Base-by-base conservation (phyloP, 1,140 invertebrate genomes). In the Lucilia cuprina region DNA sequence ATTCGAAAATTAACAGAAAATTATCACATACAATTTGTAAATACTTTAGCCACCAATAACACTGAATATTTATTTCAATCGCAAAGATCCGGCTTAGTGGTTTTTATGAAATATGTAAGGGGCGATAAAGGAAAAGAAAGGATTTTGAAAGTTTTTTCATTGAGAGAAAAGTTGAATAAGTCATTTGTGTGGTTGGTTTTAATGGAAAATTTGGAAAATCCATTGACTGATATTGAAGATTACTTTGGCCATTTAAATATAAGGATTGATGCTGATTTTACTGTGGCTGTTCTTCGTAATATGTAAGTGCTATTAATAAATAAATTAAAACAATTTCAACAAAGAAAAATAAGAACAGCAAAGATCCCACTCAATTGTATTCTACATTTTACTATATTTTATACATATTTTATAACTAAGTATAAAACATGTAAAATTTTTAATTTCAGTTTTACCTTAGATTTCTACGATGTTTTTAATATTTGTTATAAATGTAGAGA, bases 381-480 rank as follows among this genome's bases (percentile, higher is more conserved):
- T 19, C 10, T 30, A 9, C 0, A 80, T 35, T 60, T 78, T 60
- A 10, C n/a, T n/a, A 34, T 19, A 65, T 82, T 84, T 19, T 30
- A 30, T 30, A 30, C 25, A 30, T 30, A n/a, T n/a, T n/a, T n/a
- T n/a, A n/a, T n/a, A n/a, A n/a, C n/a, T n/a, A n/a, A n/a, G n/a
- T n/a, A n/a, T n/a, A n/a, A n/a, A n/a, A n/a, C n/a, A n/a, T n/a
- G n/a, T n/a, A n/a, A n/a, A 30, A 30, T 30, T 30, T 2, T 30
- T 30, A 30, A 2, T 30, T 30, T 30, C 25, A 84, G 80, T 7
- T 49, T 17, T 13, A 82, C 47, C 5, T 49, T 82, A 25, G 19
- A 82, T 60, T 74, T 90, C 0, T 90, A 88, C 50, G 89, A 90
- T 84, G 84, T 90, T 3, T 90, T 87, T 84, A 85, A 86, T 49